A percentile compares a stretch with the other conserved stretches of the same genome.
These are phyloP conservation scores for Microcebus tavaratra DNA, from an alignment of 2,113 vertebrate genomes.

Conservation along the genomic window DNA sequence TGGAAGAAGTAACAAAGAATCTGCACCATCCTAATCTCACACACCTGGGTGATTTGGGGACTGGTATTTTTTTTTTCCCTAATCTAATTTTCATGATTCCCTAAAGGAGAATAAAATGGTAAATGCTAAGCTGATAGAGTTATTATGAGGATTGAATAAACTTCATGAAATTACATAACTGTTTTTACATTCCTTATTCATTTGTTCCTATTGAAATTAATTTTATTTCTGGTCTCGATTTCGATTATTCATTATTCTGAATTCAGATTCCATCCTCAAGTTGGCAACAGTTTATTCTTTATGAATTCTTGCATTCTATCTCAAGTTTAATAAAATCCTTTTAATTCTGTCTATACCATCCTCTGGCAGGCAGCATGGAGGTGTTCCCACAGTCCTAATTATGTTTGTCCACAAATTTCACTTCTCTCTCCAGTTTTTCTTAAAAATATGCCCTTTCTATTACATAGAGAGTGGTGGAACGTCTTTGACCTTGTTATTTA, in stretches of 20 bases:
- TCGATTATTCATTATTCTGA: slow-evolving; percentile 31
- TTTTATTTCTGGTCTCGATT: neutral
- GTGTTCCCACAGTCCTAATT: neutral
- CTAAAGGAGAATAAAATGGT: neutral
- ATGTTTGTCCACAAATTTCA: neutral
- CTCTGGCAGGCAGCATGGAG: neutral
- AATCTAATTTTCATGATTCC: neutral
- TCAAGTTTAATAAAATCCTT: neutral
- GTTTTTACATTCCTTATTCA: neutral
- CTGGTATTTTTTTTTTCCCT: neutral
- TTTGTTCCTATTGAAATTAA: slow-evolving; percentile 27
- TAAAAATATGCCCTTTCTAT: neutral
- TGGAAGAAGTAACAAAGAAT: neutral
- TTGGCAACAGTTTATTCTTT: neutral
- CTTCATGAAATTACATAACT: slow-evolving; percentile 9
- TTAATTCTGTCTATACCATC: neutral
- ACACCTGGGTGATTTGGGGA: neutral
- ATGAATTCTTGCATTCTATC: neutral
- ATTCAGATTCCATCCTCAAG: neutral
- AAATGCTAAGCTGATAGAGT: neutral
- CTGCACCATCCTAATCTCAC: neutral
- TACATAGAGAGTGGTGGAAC: neutral
- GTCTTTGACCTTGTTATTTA: neutral
- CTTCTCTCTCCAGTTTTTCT: neutral
- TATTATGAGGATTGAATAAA: slow-evolving; percentile 3